These are phyloP conservation scores for Spodoptera exigua DNA, from an alignment of 2,888 invertebrate species.

Conservation along the genomic window DNA sequence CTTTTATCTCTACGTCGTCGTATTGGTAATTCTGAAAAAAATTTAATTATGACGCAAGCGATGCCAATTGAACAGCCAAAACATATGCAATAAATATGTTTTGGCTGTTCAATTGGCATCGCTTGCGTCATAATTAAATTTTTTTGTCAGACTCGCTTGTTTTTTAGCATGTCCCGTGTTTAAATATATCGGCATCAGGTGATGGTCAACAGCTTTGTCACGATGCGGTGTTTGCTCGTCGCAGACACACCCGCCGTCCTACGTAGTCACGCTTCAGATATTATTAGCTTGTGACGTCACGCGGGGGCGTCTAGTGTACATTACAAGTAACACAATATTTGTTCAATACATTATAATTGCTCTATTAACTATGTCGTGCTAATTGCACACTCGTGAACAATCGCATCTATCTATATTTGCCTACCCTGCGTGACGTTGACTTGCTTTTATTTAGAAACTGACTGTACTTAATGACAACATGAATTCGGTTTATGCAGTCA, in stretches of 20 bases:
- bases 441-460: constrained; percentile 3
- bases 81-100: constrained; percentile 22
- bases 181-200: constrained; percentile 72
- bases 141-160: constrained; percentile 23
- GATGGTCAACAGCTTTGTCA: constrained; percentile 63
- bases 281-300: constrained; percentile 70
- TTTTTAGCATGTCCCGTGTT: constrained; percentile 51
- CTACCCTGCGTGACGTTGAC: constrained; percentile 10
- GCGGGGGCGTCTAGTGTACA: constrained; percentile 33
- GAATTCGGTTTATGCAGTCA: not conserved
- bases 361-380: constrained; percentile 49
- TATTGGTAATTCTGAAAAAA: constrained; percentile 7
- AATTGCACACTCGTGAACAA: constrained; percentile 42
- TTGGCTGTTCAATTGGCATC: constrained; percentile 17
- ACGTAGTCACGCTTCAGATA: constrained; percentile 64
- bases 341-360: constrained; percentile 51
- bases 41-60: too few relatives aligned
- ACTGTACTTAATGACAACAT: not conserved
- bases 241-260: constrained; percentile 82
- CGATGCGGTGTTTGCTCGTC: constrained; percentile 62
- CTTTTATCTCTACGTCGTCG: not conserved
- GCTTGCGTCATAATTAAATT: constrained; percentile 16
- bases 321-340: constrained; percentile 47
- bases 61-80: too few relatives aligned
- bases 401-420: constrained; percentile 14